Evolutionary conservation across 2,113 vertebrate genomes (phyloP).

Genomic region (Oxygymnocypris stewartii): DNA sequence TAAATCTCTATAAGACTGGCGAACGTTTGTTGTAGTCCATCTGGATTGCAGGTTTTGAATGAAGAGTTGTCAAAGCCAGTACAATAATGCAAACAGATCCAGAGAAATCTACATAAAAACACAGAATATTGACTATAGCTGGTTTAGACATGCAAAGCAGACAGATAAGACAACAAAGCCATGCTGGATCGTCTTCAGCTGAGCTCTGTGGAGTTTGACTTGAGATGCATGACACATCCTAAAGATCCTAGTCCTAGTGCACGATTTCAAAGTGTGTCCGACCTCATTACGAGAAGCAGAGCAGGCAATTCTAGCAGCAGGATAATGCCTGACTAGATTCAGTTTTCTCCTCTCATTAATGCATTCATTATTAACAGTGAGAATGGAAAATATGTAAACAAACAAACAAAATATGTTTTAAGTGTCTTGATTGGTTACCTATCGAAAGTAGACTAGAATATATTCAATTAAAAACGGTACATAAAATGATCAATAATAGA

Average conservation of each 20-base stretch:
- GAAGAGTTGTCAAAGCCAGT: neutral
- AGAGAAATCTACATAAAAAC: slow-evolving; percentile 32
- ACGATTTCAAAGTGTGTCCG: neutral
- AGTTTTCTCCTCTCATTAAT: neutral
- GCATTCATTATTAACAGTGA: neutral
- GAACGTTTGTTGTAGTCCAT: neutral
- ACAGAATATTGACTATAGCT: neutral
- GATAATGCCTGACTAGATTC: neutral
- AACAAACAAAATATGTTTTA: too few relatives aligned
- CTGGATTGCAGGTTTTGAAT: slow-evolving; percentile 1
- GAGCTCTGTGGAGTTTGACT: neutral
- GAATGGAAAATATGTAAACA: neutral
- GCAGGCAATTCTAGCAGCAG: neutral
- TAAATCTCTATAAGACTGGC: neutral
- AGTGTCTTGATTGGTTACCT: too few relatives aligned
- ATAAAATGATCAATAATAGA: too few relatives aligned
- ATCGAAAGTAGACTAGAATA: too few relatives aligned
- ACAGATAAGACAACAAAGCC: slow-evolving; percentile 40
- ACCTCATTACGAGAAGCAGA: neutral
- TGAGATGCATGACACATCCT: slow-evolving; percentile 36
- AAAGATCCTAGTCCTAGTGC: neutral
- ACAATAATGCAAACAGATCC: neutral
- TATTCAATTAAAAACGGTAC: too few relatives aligned
- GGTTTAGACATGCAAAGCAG: slow-evolving; percentile 22
- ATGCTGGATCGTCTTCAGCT: slow-evolving; percentile 9